Base-by-base conservation (phyloP, 2,888 invertebrate species). In the Blera fallax region DNA sequence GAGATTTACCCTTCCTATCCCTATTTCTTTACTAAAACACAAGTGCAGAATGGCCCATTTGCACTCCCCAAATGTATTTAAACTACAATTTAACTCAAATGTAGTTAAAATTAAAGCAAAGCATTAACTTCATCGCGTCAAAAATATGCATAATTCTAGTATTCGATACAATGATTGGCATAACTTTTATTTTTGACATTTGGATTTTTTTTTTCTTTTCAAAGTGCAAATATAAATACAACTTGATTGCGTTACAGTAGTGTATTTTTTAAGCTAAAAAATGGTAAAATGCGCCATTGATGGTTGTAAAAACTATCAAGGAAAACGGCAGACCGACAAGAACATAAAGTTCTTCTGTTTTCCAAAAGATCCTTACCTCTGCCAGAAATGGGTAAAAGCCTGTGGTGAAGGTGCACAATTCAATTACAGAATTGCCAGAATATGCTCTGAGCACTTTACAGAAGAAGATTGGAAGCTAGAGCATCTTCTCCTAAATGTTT, bases 401-500 rank as follows among this genome's bases (percentile, higher is more conserved):
- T 76, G 65, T 29, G 65, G 65, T 0, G 11, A 11, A 1, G 5
- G 3, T 1, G n/a, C 16, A 1, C 1, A 29, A 6, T 37, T 40
- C 1, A 78, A 70, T 8, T 29, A 32, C 4, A 32, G n/a, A 21
- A 50, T 50, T 1, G 69, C 69, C 3, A 37, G 77, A 52, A 4
- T 81, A 27, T 70, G 70, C 50, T 82, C 82, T 43, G 37, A 69
- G 1, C 65, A 76, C 34, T 76, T 76, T 37, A 65, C 76, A 1
- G 48, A 45, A 11, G 2, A 64, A 2, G 74, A 74, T 16, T 74
- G 64, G 64, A 65, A 29, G 7, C 21, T 58, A 11, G 48, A 58
- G 7, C 48, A 67, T 27, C n/a, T 52, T 0, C 73, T 64, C 0
- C 73, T 60, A 3, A 48, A 62, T n/a, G 52, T 73, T 5, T n/a